Evolutionary conservation across 35 echinoderm and acorn worm genomes (phyloP), one percentile per base, ranked within the genome.

Genomic region (Apostichopus californicus): DNA sequence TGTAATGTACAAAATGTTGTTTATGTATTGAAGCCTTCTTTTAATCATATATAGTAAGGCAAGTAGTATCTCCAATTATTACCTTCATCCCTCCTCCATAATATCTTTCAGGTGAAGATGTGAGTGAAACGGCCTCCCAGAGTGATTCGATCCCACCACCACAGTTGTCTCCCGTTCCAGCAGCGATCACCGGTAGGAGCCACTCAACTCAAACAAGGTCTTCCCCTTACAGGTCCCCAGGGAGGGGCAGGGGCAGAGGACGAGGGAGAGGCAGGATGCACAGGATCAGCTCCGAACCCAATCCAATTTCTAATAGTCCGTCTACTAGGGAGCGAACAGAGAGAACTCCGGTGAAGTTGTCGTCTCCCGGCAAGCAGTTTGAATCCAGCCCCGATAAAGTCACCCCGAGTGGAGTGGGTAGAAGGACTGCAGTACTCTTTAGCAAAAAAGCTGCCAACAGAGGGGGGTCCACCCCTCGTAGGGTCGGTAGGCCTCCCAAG

Each of bases 341-440:
- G 9, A 86, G 64, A 75, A 72, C 86, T 26, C 15, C 57, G 58
- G 81, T 56, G n/a, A 85, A 85, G 81, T 58, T 59, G 3, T 5
- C 86, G 22, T 72, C 86, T 71, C 86, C 68, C 24, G 63, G 86
- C 57, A 89, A 73, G 64, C 57, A 18, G 57, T 89, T 22, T 23
- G 63, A 89, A 12, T 72, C 80, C 26, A 75, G 61, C 17, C 60
- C 86, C 2, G 89, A 91, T 79, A 91, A 91, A 91, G 71, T 73
- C 1, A 93, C 92, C 0, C 94, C 96, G 13, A 90, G 86, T 72
- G 96, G 96, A 78, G 96, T 98, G 54, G 94, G 96, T 14, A 79
- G 96, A 60, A 95, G 96, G 54, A 98, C 96, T 79, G 95, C 96
- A 92, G 94, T 98, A 88, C 92, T 98, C 53, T 95, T 98, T 55